These are phyloP conservation scores for Vireo altiloquus DNA, from an alignment of 2,113 vertebrate species.

Conservation along the genomic window DNA sequence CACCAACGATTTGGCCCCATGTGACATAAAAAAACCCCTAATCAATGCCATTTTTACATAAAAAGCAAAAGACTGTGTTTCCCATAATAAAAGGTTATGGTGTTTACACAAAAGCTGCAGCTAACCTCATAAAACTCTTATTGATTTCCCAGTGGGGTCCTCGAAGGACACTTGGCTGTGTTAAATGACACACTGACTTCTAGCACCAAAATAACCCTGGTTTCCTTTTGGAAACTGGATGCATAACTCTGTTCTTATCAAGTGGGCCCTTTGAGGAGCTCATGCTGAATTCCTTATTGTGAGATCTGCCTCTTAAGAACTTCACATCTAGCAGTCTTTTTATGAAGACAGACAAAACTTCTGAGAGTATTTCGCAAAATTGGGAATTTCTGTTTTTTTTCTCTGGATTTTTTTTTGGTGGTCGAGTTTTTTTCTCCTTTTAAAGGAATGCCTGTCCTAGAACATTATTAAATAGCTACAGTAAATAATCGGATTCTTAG, in stretches of 20 bases:
- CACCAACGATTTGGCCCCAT: neutral
- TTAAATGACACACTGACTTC: conserved; percentile 51
- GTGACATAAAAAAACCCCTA: conserved; percentile 27
- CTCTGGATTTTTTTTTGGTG: neutral
- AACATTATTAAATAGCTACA: neutral
- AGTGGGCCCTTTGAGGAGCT: conserved; percentile 12
- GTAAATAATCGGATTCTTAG: neutral
- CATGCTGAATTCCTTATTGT: neutral
- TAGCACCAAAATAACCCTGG: neutral
- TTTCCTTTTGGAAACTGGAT: conserved; percentile 34
- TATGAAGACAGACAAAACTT: neutral
- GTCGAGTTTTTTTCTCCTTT: neutral
- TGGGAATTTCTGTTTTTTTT: neutral
- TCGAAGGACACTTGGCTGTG: conserved; percentile 70
- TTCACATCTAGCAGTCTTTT: neutral
- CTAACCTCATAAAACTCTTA: conserved; percentile 72
- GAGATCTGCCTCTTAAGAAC: neutral
- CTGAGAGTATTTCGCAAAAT: neutral
- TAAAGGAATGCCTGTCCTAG: neutral
- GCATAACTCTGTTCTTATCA: neutral
- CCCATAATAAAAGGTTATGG: conserved; percentile 79
- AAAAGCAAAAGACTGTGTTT: conserved; percentile 74
- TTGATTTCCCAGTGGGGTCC: conserved; percentile 74
- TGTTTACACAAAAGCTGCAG: conserved; percentile 77
- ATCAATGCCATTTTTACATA: conserved; percentile 65